These are phyloP conservation scores for Mormyrus proboscirostris DNA, from an alignment of 2,797 vertebrate species.

Conservation along the genomic window DNA sequence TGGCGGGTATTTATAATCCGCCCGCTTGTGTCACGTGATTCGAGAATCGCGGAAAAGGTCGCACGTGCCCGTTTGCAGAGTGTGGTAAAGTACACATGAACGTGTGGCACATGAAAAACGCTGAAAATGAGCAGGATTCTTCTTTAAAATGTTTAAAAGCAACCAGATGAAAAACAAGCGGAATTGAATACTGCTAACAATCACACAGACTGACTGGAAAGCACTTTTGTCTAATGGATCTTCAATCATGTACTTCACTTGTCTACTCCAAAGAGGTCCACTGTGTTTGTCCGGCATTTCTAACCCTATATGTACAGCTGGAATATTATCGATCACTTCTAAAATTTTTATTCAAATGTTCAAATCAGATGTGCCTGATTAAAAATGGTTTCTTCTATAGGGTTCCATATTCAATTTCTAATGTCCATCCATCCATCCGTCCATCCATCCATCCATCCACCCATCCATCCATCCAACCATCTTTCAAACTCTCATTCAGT, in stretches of 20 bases:
- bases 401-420: neutral
- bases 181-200: neutral
- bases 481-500: neutral
- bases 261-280: neutral
- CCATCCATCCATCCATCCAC: neutral
- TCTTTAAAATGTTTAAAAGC: neutral
- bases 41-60: neutral
- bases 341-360: neutral
- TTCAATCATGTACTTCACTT: neutral
- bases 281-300: neutral
- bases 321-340: neutral
- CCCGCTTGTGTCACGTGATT: neutral
- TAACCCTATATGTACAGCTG: neutral
- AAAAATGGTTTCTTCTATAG: neutral
- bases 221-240: neutral
- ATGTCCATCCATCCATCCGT: neutral
- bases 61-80: neutral
- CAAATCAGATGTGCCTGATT: neutral
- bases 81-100: neutral
- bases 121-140: neutral
- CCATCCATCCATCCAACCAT: neutral
- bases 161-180: neutral
- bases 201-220: neutral
- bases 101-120: neutral
- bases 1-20: slow-evolving; percentile 34